Percentiles rank a stretch among this genome's conserved stretches.
Conservation (phyloP, 2,888 invertebrate genomes). For the Chrysodeixis includens region DNA sequence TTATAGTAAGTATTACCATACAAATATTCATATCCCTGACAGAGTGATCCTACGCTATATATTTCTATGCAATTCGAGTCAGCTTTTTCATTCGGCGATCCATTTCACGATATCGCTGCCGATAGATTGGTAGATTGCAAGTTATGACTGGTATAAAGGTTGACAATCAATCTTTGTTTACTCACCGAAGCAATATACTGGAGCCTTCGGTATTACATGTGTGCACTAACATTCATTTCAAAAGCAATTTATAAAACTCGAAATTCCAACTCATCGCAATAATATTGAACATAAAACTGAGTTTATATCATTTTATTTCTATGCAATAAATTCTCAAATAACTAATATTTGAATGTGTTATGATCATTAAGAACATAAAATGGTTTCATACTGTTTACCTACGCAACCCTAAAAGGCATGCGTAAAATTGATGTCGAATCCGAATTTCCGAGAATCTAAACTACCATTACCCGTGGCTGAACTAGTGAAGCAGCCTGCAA, state of each 20-base stretch:
- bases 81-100: constrained; percentile 33
- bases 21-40: not conserved
- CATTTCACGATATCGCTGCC: constrained; percentile 44
- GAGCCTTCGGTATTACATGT: not conserved
- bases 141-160: constrained; percentile 27
- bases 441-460: not conserved
- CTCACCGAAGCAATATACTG: not conserved
- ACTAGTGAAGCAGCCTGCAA: constrained; percentile 28
- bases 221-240: not conserved
- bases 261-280: too few relatives aligned
- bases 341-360: not conserved
- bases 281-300: too few relatives aligned
- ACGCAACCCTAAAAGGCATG: not conserved
- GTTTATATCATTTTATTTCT: too few relatives aligned
- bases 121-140: constrained; percentile 48
- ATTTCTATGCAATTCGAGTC: constrained; percentile 18
- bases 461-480: constrained; percentile 13
- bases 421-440: not conserved
- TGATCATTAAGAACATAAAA: not conserved
- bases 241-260: too few relatives aligned
- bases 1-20: too few relatives aligned
- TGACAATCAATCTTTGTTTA: constrained; percentile 11
- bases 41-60: not conserved
- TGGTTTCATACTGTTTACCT: not conserved
- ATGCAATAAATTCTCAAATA: not conserved